A percentile compares a stretch with the other conserved stretches of the same genome.
phyloP scores from a whole-genome alignment of 1,140 invertebrate species.

The Tetragonula clypearis region DNA sequence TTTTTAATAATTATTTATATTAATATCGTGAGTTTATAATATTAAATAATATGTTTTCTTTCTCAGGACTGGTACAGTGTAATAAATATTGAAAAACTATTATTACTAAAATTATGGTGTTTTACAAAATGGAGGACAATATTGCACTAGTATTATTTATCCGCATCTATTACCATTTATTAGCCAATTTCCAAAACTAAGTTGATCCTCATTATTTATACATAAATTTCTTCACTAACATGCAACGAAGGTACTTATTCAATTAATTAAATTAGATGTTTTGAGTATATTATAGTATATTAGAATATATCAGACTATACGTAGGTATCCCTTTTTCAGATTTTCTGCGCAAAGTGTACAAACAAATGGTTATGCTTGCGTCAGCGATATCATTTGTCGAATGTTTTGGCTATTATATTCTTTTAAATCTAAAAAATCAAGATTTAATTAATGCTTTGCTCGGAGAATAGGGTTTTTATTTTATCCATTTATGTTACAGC shows the following conservation, averaged over 20 bases:
- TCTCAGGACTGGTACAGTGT: slow-evolving; percentile 86
- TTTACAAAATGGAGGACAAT: slow-evolving; percentile 86
- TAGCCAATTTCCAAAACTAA: slow-evolving; percentile 85
- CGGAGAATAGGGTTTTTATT: slow-evolving; percentile 73
- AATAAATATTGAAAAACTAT: slow-evolving; percentile 86
- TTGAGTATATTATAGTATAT: slow-evolving; percentile 2
- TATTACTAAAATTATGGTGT: slow-evolving; percentile 88
- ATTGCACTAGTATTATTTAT: slow-evolving; percentile 86
- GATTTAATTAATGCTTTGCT: slow-evolving; percentile 76
- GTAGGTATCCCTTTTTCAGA: slow-evolving; percentile 74
- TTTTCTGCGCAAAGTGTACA: slow-evolving; percentile 81
- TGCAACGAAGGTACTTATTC: slow-evolving; percentile 84
- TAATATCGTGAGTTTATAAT: background rate
- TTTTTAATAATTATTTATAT: background rate
- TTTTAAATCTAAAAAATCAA: slow-evolving; percentile 76
- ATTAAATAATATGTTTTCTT: slow-evolving; percentile 41
- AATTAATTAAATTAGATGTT: slow-evolving; percentile 26
- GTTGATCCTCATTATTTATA: slow-evolving; percentile 84
- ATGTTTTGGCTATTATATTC: slow-evolving; percentile 86
- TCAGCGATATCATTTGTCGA: slow-evolving; percentile 86
- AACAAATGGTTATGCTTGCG: slow-evolving; percentile 83
- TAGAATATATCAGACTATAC: background rate
- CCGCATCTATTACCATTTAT: slow-evolving; percentile 89
- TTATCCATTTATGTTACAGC: background rate
- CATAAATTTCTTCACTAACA: slow-evolving; percentile 86